Conservation (phyloP, 2,113 vertebrate species). For the Cygnus atratus region DNA sequence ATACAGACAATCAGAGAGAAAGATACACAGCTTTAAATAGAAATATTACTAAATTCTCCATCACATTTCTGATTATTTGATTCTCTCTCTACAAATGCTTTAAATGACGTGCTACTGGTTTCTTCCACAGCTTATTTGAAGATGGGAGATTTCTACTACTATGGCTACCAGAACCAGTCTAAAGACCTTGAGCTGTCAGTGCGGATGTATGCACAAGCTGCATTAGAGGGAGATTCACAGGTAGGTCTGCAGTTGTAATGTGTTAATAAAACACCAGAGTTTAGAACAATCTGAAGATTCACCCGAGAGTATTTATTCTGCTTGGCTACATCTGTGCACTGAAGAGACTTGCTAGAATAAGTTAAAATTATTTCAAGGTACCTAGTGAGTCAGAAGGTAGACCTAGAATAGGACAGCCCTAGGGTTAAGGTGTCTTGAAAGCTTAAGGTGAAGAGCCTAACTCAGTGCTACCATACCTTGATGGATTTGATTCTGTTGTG, state of each 20-base stretch:
- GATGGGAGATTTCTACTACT: slow-evolving; percentile 92
- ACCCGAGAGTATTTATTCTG: neutral
- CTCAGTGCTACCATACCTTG: neutral
- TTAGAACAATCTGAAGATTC: neutral
- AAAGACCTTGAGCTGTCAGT: slow-evolving; percentile 77
- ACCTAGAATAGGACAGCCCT: neutral
- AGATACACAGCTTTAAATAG: neutral
- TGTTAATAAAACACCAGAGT: neutral
- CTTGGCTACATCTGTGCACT: neutral
- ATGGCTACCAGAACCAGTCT: slow-evolving; percentile 76
- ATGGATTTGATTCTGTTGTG: neutral
- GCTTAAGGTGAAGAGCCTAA: neutral
- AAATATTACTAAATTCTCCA: neutral
- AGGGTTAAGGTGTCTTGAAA: neutral
- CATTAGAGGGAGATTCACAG: slow-evolving; percentile 86
- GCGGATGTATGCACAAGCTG: slow-evolving; percentile 88
- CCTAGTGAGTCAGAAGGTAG: neutral
- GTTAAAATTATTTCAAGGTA: neutral
- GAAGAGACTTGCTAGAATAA: neutral
- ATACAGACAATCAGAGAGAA: neutral
- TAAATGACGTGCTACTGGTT: neutral
- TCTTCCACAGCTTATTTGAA: slow-evolving; percentile 85
- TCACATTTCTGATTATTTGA: neutral
- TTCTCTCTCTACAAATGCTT: neutral
- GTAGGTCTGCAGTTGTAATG: slow-evolving; percentile 62